A percentile compares a stretch with the other conserved stretches of the same genome.
These are phyloP conservation scores for Propithecus coquereli DNA, from an alignment of 2,113 vertebrate species.

Conservation along the genomic window DNA sequence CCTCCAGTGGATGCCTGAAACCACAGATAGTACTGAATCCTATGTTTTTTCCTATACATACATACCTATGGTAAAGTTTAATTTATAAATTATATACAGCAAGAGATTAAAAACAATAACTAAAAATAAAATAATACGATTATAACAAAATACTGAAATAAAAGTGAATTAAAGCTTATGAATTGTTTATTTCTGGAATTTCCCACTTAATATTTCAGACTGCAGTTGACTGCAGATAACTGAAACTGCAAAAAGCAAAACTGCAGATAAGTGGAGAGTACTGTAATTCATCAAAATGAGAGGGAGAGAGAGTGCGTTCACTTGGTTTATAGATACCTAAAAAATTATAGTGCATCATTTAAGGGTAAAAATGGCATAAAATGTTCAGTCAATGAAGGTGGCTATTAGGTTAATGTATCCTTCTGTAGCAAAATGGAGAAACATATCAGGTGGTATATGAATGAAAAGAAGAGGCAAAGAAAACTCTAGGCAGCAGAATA, in stretches of 20 bases:
- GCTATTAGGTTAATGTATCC: background rate
- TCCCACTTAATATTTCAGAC: background rate
- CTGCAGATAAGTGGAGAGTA: background rate
- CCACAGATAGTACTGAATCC: background rate
- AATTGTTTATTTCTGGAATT: background rate
- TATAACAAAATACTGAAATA: background rate
- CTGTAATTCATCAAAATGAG: background rate
- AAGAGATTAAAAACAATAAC: background rate
- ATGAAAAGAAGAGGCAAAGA: conserved; percentile 37
- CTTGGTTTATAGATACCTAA: conserved; percentile 2
- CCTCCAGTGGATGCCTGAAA: background rate
- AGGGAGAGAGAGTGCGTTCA: background rate
- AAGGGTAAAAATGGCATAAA: conserved; percentile 28
- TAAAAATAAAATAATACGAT: background rate
- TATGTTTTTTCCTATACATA: background rate
- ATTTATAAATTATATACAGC: background rate
- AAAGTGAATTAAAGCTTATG: background rate
- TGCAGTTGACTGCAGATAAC: background rate
- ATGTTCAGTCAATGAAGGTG: background rate
- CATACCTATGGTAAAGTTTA: background rate
- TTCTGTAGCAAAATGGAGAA: conserved; percentile 37
- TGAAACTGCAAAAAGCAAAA: background rate
- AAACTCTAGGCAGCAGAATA: background rate
- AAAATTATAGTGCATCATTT: conserved; percentile 26
- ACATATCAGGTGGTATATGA: conserved; percentile 1